phyloP scores from a whole-genome alignment of 2,113 vertebrate genomes.

The Corvus hawaiiensis region DNA sequence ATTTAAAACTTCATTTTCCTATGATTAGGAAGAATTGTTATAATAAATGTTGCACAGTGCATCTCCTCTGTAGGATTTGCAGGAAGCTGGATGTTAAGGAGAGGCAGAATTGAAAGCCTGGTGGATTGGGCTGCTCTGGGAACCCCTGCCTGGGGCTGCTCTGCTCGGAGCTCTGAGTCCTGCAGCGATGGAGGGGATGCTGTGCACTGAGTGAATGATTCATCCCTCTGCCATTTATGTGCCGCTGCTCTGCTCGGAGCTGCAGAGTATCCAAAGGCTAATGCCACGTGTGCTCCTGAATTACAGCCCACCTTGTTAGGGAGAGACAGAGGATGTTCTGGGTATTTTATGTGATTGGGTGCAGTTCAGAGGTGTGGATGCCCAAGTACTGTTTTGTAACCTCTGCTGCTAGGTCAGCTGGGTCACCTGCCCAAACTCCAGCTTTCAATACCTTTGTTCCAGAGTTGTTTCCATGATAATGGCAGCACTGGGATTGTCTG shows the following conservation, averaged over 20 bases:
- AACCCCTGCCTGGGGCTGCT: background rate
- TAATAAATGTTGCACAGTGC: background rate
- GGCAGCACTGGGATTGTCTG: background rate
- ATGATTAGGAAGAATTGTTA: background rate
- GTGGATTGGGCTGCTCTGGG: background rate
- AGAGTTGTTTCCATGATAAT: background rate
- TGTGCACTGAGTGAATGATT: background rate
- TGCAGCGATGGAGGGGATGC: background rate
- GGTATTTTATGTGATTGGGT: rapidly evolving
- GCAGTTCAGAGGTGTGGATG: background rate
- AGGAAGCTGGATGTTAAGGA: background rate
- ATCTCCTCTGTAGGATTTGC: background rate
- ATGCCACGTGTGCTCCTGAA: background rate
- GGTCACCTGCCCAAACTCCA: background rate
- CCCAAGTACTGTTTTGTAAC: background rate
- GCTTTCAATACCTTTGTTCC: background rate
- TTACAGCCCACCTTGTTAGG: background rate
- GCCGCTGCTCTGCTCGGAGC: background rate
- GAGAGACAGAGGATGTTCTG: background rate
- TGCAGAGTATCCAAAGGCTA: background rate
- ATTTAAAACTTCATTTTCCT: background rate
- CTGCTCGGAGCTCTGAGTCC: background rate
- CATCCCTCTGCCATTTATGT: background rate
- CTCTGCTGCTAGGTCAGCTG: background rate
- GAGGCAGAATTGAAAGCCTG: background rate